phyloP scores from a whole-genome alignment of 2,888 invertebrate species.

The Cheilosia vernalis region DNA sequence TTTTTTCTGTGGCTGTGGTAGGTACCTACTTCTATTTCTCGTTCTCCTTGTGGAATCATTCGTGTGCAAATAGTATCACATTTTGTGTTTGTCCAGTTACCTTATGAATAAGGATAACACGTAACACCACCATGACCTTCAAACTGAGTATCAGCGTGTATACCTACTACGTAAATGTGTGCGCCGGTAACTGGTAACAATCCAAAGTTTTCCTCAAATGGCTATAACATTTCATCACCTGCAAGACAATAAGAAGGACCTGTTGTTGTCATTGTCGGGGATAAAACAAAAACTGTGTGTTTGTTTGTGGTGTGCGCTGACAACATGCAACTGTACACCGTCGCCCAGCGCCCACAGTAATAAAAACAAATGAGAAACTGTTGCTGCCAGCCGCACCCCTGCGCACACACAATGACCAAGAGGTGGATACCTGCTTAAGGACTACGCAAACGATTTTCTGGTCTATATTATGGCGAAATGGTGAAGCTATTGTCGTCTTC shows the following conservation, averaged over 20 bases:
- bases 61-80: conserved; percentile 63
- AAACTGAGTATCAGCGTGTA: conserved; percentile 33
- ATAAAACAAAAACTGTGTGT: conserved; percentile 8
- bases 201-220: conserved; percentile 37
- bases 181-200: conserved; percentile 14
- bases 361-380: conserved; percentile 49
- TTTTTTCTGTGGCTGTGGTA: conserved; percentile 17
- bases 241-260: conserved; percentile 26
- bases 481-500: not conserved
- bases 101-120: conserved; percentile 64
- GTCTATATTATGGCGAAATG: not conserved
- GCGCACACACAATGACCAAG: too few relatives aligned
- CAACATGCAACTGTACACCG: conserved; percentile 7
- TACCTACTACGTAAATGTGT: conserved; percentile 4
- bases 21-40: not conserved
- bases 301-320: not conserved
- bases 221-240: conserved; percentile 43
- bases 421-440: conserved; percentile 25
- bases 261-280: conserved; percentile 38
- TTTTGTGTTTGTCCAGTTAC: conserved; percentile 36
- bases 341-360: conserved; percentile 17
- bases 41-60: conserved; percentile 29
- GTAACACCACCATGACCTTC: conserved; percentile 40
- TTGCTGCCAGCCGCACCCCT: conserved; percentile 1
- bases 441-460: not conserved